These are phyloP conservation scores for Platysternon megacephalum DNA, from an alignment of 2,113 vertebrate genomes.

Conservation along the genomic window DNA sequence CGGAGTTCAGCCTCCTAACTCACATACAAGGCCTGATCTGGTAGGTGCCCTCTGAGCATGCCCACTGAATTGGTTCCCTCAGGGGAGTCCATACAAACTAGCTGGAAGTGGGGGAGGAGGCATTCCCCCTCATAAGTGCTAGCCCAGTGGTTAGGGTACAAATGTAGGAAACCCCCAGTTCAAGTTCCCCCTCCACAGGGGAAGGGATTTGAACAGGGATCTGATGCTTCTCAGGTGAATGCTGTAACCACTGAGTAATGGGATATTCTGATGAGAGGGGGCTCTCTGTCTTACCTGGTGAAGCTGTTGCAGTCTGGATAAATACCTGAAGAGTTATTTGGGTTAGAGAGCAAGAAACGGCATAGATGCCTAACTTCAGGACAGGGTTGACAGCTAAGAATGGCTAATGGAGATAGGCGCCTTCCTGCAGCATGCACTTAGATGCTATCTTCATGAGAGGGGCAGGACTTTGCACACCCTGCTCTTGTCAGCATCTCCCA, in stretches of 20 bases:
- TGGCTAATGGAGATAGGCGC: neutral
- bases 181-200: neutral
- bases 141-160: neutral
- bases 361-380: neutral
- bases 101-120: neutral
- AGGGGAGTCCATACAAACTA: neutral
- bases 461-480: neutral
- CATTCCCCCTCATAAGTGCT: neutral
- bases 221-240: neutral
- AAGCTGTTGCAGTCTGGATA: neutral
- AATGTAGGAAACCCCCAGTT: neutral
- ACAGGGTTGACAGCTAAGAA: neutral
- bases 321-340: neutral
- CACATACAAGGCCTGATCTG: neutral
- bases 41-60: neutral
- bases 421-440: no score
- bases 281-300: neutral
- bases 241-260: neutral
- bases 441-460: neutral
- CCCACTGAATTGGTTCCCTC: neutral
- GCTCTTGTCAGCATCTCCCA: neutral
- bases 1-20: neutral
- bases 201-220: neutral
- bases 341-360: neutral
- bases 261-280: neutral